phyloP scores from a whole-genome alignment of 2,797 vertebrate genomes.

The Scleropages formosus region DNA sequence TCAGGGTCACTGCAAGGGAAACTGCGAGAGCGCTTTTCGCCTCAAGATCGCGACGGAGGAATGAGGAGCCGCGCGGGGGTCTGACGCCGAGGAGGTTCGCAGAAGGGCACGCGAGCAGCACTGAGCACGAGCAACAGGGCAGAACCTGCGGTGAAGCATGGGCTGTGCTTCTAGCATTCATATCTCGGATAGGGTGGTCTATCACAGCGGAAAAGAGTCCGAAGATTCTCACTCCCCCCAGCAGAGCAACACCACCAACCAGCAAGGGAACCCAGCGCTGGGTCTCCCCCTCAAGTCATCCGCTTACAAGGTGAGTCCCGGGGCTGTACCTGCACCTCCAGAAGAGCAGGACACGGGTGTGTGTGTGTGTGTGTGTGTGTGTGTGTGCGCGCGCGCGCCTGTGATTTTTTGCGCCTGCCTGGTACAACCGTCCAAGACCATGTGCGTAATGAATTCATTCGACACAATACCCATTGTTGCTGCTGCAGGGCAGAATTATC shows the following conservation, averaged over 20 bases:
- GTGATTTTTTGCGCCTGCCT: constrained; percentile 12
- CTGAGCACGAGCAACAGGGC: constrained; percentile 56
- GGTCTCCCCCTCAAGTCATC: constrained; percentile 86
- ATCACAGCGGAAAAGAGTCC: constrained; percentile 87
- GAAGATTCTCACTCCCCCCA: constrained; percentile 87
- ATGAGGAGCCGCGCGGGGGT: constrained; percentile 48
- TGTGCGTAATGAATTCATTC: constrained; percentile 14
- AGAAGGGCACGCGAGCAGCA: constrained; percentile 61
- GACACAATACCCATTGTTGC: not conserved
- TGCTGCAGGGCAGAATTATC: not conserved
- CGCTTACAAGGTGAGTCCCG: constrained; percentile 81
- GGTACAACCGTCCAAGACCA: not conserved
- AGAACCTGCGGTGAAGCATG: constrained; percentile 84
- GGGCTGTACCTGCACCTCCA: constrained; percentile 24
- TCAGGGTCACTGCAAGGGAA: constrained; percentile 65
- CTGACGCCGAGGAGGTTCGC: constrained; percentile 44
- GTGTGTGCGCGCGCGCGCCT: constrained; percentile 24
- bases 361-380: constrained; percentile 22
- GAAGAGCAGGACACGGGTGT: not conserved
- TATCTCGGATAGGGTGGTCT: constrained; percentile 88
- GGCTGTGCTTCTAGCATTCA: constrained; percentile 98
- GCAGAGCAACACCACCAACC: constrained; percentile 83
- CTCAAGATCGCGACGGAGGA: constrained; percentile 47
- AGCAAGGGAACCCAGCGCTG: constrained; percentile 82
- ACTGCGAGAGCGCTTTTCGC: constrained; percentile 57